A percentile compares a stretch with the other conserved stretches of the same genome.
Conservation (phyloP, 2,113 vertebrate species). For the Geococcyx californianus region DNA sequence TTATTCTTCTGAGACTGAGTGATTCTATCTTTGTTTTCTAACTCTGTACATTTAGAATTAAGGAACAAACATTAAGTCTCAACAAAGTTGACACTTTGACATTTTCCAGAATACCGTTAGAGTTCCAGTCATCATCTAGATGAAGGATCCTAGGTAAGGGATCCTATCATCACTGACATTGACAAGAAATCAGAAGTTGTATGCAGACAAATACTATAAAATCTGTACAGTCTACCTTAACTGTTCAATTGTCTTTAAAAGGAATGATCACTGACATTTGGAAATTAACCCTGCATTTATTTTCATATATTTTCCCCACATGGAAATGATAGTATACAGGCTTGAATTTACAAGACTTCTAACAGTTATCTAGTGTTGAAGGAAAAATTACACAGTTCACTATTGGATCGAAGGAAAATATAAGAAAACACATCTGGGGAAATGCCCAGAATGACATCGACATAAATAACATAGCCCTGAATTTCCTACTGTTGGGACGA, state of each 20-base stretch:
- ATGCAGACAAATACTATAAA: neutral
- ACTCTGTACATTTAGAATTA: neutral
- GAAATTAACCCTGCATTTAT: neutral
- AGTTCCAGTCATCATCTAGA: neutral
- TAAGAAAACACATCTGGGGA: neutral
- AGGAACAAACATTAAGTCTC: neutral
- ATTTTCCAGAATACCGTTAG: neutral
- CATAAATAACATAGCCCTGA: neutral
- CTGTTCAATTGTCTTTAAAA: neutral
- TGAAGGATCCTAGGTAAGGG: neutral
- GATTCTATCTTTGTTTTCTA: neutral
- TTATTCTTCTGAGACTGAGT: neutral
- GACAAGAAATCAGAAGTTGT: neutral
- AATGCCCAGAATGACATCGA: neutral
- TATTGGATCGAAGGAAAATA: neutral
- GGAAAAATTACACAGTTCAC: neutral
- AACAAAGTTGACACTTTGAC: neutral
- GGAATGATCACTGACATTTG: neutral
- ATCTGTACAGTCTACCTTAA: neutral
- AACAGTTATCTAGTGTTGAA: neutral
- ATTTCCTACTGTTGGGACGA: neutral
- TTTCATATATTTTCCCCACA: neutral
- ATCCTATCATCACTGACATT: neutral
- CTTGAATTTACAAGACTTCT: neutral
- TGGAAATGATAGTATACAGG: neutral